phyloP scores from a whole-genome alignment of 2,888 invertebrate genomes.

The Cryptocephalus primarius region DNA sequence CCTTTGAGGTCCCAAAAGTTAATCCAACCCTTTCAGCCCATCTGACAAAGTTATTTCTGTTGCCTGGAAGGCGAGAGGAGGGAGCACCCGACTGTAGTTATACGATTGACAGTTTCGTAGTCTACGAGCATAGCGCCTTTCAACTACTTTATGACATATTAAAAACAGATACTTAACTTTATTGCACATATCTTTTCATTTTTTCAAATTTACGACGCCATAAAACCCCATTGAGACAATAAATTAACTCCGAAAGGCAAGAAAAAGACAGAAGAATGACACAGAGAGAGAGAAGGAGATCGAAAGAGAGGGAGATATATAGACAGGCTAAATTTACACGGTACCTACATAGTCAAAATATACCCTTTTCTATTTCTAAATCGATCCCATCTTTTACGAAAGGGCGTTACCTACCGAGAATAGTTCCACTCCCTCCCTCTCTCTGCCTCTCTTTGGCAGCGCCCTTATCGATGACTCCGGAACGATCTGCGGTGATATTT shows the following conservation, averaged over 20 bases:
- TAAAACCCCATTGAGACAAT: conserved; percentile 19
- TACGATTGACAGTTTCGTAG: background rate
- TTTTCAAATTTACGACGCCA: conserved; percentile 21
- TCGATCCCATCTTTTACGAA: background rate
- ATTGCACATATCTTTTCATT: conserved; percentile 20
- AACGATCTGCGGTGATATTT: conserved; percentile 23
- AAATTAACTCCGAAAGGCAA: conserved; percentile 7
- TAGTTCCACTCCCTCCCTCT: conserved; percentile 16
- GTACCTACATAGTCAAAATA: conserved; percentile 8
- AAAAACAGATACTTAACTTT: conserved; percentile 23
- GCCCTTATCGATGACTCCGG: conserved; percentile 19
- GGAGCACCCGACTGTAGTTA: background rate
- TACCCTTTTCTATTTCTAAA: background rate
- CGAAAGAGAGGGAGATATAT: conserved; percentile 1
- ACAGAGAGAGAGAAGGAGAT: no score
- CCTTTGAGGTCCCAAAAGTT: no score
- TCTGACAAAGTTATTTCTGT: no score
- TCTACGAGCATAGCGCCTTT: conserved; percentile 4
- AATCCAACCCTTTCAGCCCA: no score
- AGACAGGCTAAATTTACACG: conserved; percentile 15
- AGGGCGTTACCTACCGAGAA: conserved; percentile 7
- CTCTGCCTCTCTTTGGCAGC: conserved; percentile 4
- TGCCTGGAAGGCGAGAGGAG: no score
- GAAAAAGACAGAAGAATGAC: background rate
- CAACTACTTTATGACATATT: conserved; percentile 14